Conservation (phyloP, 2,113 vertebrate species). For the Malurus cyaneus region DNA sequence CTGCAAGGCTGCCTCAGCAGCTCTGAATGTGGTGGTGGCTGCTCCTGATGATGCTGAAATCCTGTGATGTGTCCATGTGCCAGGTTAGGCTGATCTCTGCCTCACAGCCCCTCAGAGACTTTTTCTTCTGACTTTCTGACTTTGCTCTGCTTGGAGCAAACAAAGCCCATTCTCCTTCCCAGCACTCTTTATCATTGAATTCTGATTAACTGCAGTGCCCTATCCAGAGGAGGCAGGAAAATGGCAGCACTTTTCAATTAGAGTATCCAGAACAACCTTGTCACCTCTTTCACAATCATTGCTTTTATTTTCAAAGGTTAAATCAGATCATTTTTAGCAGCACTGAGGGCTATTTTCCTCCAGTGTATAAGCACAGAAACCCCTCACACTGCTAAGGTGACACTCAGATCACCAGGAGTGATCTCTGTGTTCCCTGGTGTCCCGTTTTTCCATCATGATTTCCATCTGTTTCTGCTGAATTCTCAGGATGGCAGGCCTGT, state of each 20-base stretch:
- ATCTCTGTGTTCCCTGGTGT: not conserved
- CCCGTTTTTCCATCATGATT: not conserved
- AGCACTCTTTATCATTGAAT: not conserved
- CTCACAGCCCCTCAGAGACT: not conserved
- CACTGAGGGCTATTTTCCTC: not conserved
- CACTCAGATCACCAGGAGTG: not conserved
- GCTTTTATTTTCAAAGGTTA: conserved; percentile 38
- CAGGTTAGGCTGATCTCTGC: not conserved
- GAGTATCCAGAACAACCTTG: conserved; percentile 3
- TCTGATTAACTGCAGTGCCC: not conserved
- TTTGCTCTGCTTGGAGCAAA: not conserved
- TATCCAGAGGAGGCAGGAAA: not conserved
- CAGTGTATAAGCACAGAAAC: not conserved
- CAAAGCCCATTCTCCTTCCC: not conserved
- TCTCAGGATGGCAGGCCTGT: not conserved
- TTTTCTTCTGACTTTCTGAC: not conserved
- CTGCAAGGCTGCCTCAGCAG: not conserved
- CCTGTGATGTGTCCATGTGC: not conserved
- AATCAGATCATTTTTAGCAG: conserved; percentile 10
- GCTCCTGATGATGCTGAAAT: not conserved
- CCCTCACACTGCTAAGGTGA: not conserved
- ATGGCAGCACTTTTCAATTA: not conserved
- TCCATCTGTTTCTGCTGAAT: not conserved
- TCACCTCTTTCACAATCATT: not conserved
- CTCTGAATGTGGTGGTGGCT: not conserved